Conservation (phyloP, 2,797 vertebrate species). For the Phoxinus dragarum region DNA sequence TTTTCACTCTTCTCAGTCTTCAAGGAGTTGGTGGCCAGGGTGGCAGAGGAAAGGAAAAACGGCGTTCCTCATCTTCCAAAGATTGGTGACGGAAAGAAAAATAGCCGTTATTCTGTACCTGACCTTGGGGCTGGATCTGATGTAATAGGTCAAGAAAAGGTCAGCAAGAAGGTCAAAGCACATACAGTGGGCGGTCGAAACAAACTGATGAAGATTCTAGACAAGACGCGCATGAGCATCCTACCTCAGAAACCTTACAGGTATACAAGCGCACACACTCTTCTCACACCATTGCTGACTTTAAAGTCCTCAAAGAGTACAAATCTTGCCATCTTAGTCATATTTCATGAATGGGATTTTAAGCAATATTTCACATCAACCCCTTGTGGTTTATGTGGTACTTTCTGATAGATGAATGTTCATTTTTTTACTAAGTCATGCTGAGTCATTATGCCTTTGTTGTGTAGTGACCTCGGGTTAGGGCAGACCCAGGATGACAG, state of each 20-base stretch:
- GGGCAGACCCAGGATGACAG: conserved; percentile 98
- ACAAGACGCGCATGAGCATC: conserved; percentile 98
- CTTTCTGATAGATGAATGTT: neutral
- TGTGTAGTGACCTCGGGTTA: conserved; percentile 89
- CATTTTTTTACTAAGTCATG: neutral
- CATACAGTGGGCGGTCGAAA: conserved; percentile 95
- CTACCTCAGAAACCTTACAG: conserved; percentile 99
- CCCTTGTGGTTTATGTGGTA: neutral
- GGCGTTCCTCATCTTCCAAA: conserved; percentile 96
- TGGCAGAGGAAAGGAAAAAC: conserved; percentile 91
- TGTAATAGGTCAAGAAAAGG: conserved; percentile 93
- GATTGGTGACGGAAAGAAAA: conserved; percentile 98
- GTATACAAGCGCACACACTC: conserved; percentile 69
- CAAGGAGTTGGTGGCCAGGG: conserved; percentile 91
- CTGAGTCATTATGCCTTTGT: conserved; percentile 2
- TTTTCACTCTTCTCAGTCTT: conserved; percentile 82
- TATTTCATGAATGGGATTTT: neutral
- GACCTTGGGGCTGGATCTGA: conserved; percentile 95
- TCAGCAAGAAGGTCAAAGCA: conserved; percentile 93
- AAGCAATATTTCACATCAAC: neutral
- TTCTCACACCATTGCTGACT: neutral
- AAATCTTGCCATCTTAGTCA: neutral
- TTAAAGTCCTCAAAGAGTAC: neutral
- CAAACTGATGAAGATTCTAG: conserved; percentile 98
- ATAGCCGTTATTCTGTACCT: conserved; percentile 93